Percentiles rank a stretch among this genome's conserved stretches.
phyloP scores from a whole-genome alignment of 2,797 vertebrate genomes.

The Crocidura indochinensis region DNA sequence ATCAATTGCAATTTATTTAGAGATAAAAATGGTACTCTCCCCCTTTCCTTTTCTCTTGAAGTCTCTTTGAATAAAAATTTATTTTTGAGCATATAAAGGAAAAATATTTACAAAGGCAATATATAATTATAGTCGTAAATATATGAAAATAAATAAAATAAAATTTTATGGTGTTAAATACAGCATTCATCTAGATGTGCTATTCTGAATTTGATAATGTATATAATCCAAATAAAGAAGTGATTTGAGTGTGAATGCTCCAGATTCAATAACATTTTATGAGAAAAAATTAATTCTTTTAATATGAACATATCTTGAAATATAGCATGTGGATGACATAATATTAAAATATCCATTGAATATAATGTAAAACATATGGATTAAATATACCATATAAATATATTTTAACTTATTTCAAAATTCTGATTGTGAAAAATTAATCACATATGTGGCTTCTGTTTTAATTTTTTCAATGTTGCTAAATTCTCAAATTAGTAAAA shows the following conservation, averaged over 20 bases:
- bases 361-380: neutral
- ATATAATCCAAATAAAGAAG: neutral
- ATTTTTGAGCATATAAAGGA: neutral
- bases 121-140: neutral
- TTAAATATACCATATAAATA: slow-evolving; percentile 19
- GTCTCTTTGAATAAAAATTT: too few species aligned
- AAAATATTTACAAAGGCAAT: neutral
- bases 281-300: slow-evolving; percentile 36
- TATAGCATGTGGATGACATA: neutral
- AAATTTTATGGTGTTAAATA: neutral
- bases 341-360: slow-evolving; percentile 6
- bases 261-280: neutral
- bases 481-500: neutral
- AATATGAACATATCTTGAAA: slow-evolving; percentile 46
- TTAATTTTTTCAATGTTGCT: neutral
- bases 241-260: neutral
- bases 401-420: neutral
- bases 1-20: neutral
- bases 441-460: neutral
- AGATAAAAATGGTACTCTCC: neutral
- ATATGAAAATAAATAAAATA: neutral
- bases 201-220: neutral
- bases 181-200: neutral
- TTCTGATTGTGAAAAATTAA: neutral
- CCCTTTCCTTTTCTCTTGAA: neutral